A percentile compares a stretch with the other conserved stretches of the same genome.
phyloP scores from a whole-genome alignment of 2,888 invertebrate genomes.

The Melieria crassipennis region DNA sequence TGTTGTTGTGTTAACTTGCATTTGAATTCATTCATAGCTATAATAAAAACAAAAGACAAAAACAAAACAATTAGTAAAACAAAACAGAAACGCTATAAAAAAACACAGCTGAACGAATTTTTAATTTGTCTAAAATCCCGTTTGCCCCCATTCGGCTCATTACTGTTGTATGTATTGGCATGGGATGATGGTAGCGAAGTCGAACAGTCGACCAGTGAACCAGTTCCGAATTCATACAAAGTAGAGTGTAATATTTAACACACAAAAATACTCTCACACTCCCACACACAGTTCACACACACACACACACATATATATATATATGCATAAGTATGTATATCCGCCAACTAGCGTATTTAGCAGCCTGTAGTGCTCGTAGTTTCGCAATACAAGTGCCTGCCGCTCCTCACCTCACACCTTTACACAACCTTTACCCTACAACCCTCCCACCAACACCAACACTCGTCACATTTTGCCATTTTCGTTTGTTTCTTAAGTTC shows the following conservation, averaged over 20 bases:
- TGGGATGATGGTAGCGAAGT: conserved; percentile 11
- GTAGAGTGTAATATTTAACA: conserved; percentile 4
- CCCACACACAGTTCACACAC: conserved; percentile 32
- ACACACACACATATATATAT: conserved; percentile 17
- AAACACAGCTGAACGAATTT: conserved; percentile 4
- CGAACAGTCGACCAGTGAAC: conserved; percentile 14
- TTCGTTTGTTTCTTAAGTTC: conserved; percentile 15
- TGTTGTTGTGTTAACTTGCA: conserved; percentile 23
- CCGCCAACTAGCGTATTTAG: neutral
- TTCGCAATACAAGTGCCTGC: neutral
- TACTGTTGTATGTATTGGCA: conserved; percentile 16
- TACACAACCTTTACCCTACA: neutral
- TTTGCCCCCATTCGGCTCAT: neutral
- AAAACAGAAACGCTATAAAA: conserved; percentile 1
- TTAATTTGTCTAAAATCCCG: conserved; percentile 28
- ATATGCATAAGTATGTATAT: conserved; percentile 1
- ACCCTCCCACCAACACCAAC: neutral
- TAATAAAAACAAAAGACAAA: conserved; percentile 1
- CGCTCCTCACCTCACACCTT: neutral
- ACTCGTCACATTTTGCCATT: neutral
- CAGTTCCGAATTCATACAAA: conserved; percentile 16
- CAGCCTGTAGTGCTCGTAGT: neutral
- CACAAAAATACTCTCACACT: conserved; percentile 15
- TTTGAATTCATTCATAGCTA: conserved; percentile 15
- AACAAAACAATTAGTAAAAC: neutral